Percentiles rank a stretch among this genome's conserved stretches.
These are phyloP conservation scores for Pungitius pungitius DNA, from an alignment of 2,113 vertebrate species.

Conservation along the genomic window DNA sequence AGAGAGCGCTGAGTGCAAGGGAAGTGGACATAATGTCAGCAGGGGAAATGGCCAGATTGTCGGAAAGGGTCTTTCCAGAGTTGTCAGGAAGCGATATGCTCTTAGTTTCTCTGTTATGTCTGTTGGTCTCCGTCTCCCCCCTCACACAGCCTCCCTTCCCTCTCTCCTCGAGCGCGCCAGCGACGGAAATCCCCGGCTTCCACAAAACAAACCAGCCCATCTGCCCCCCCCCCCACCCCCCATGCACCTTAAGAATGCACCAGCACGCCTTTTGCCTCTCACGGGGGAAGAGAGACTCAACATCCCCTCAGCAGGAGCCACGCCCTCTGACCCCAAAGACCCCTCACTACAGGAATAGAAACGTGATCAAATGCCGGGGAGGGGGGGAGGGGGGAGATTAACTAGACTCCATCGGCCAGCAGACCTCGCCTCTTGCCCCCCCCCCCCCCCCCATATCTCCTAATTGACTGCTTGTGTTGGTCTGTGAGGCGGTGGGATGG, in stretches of 20 bases:
- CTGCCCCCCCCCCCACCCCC: constrained; percentile 53
- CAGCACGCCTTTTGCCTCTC: neutral
- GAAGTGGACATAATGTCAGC: constrained; percentile 30
- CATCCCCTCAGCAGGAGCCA: no score
- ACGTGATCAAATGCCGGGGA: constrained; percentile 25
- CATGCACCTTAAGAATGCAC: constrained; percentile 53
- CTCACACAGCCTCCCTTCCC: constrained; percentile 13
- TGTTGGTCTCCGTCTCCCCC: constrained; percentile 10
- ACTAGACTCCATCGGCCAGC: constrained; percentile 11
- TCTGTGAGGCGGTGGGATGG: neutral
- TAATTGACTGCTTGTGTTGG: constrained; percentile 10
- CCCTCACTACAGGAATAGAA: constrained; percentile 41
- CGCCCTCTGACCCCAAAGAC: no score
- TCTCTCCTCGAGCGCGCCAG: constrained; percentile 8
- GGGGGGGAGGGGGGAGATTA: neutral
- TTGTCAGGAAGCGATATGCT: constrained; percentile 47
- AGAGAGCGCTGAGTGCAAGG: constrained; percentile 3
- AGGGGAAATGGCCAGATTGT: constrained; percentile 36
- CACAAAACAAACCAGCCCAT: constrained; percentile 50
- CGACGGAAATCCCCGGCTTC: constrained; percentile 71
- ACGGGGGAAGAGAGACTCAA: no score
- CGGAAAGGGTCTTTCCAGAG: constrained; percentile 63
- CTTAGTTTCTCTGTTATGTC: constrained; percentile 45
- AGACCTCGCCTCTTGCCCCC: constrained; percentile 9
- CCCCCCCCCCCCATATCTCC: constrained; percentile 10